phyloP scores from a whole-genome alignment of 2,888 invertebrate species.

The Sarcophaga subvicina region DNA sequence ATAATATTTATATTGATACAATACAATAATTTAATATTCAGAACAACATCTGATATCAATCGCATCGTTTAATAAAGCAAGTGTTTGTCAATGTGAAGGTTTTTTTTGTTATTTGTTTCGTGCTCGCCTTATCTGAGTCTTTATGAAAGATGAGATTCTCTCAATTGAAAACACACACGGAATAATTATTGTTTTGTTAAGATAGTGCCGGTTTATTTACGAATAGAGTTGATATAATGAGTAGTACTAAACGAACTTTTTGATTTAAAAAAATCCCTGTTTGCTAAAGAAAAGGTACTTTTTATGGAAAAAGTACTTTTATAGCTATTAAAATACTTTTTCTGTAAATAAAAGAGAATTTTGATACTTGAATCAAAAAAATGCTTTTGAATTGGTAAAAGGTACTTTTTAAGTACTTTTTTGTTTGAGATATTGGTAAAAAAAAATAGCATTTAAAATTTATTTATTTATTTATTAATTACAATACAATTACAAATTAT shows the following conservation, averaged over 20 bases:
- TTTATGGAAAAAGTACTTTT: too few species aligned
- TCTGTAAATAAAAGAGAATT: too few species aligned
- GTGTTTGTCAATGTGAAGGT: conserved; percentile 10
- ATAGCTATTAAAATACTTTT: too few species aligned
- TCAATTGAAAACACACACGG: not conserved
- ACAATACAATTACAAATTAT: too few species aligned
- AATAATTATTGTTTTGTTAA: not conserved
- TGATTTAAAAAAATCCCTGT: not conserved
- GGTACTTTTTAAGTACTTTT: too few species aligned
- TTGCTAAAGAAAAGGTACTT: not conserved
- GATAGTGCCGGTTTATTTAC: not conserved
- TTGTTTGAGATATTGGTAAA: too few species aligned
- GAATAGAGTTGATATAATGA: not conserved
- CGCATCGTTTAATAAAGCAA: not conserved
- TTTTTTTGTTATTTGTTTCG: not conserved
- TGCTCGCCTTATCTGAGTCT: not conserved
- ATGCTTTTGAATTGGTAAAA: too few species aligned
- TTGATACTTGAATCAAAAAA: too few species aligned
- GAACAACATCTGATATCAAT: conserved; percentile 17
- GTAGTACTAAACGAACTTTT: not conserved
- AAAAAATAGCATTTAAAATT: too few species aligned
- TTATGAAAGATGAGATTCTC: not conserved
- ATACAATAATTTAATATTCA: conserved; percentile 9
- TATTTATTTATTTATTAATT: too few species aligned
- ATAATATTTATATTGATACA: not conserved